Conservation (phyloP, 2,888 invertebrate genomes). For the Mantis religiosa region DNA sequence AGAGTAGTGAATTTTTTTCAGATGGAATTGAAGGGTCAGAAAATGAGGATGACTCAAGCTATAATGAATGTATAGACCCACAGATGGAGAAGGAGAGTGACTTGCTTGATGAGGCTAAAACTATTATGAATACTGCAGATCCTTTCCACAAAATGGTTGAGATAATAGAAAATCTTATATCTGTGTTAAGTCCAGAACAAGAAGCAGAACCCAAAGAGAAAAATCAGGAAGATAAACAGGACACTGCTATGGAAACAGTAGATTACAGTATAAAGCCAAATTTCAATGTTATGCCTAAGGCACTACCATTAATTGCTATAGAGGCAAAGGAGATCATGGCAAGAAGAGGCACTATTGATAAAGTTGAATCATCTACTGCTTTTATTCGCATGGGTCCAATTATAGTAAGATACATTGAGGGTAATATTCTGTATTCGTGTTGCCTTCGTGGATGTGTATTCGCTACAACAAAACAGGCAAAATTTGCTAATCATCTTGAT, state of each 20-base stretch:
- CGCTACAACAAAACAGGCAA: neutral
- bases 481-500: slow-evolving; percentile 12
- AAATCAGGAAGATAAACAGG: neutral
- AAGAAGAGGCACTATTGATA: neutral
- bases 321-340: neutral
- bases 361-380: neutral
- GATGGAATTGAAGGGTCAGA: neutral
- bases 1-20: neutral
- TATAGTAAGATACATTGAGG: neutral
- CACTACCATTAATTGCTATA: neutral
- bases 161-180: neutral
- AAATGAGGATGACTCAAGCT: neutral
- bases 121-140: neutral
- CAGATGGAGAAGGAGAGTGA: neutral
- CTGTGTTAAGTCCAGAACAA: neutral
- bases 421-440: slow-evolving; percentile 11
- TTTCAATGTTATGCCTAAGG: neutral
- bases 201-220: neutral
- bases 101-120: neutral
- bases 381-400: neutral
- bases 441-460: slow-evolving; percentile 15
- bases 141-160: neutral
- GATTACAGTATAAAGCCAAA: neutral
- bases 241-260: neutral
- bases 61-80: neutral